phyloP scores from a whole-genome alignment of 1,140 invertebrate species.

The Steinernema feltiae region DNA sequence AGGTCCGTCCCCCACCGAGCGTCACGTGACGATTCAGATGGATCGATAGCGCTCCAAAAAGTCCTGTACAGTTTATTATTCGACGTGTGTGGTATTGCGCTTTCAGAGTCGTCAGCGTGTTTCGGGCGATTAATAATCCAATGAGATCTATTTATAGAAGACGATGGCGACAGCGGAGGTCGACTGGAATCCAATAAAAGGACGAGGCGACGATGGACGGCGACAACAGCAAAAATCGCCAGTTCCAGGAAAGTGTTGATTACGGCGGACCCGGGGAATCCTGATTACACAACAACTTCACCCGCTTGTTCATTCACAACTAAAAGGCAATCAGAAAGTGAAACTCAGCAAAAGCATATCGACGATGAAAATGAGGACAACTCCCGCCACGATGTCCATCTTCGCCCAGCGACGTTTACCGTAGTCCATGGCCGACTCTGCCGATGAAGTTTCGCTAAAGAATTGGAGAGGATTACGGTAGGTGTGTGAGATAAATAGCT shows the following conservation, averaged over 20 bases:
- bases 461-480: background rate
- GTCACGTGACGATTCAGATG: background rate
- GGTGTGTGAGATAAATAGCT: no score
- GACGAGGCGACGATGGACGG: no score
- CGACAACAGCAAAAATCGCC: background rate
- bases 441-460: background rate
- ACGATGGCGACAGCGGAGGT: no score
- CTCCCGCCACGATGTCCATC: constrained; percentile 14
- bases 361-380: background rate
- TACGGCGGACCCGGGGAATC: background rate
- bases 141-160: no score
- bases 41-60: background rate
- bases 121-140: no score
- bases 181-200: no score
- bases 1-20: background rate
- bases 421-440: background rate
- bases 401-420: background rate
- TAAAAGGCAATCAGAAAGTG: constrained; percentile 2
- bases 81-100: no score
- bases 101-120: no score
- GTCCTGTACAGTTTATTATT: no score
- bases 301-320: background rate
- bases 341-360: background rate
- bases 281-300: background rate
- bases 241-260: background rate